Percentiles rank a stretch among this genome's conserved stretches.
phyloP scores from a whole-genome alignment of 2,888 invertebrate genomes.

The Drosophila kanekoi region DNA sequence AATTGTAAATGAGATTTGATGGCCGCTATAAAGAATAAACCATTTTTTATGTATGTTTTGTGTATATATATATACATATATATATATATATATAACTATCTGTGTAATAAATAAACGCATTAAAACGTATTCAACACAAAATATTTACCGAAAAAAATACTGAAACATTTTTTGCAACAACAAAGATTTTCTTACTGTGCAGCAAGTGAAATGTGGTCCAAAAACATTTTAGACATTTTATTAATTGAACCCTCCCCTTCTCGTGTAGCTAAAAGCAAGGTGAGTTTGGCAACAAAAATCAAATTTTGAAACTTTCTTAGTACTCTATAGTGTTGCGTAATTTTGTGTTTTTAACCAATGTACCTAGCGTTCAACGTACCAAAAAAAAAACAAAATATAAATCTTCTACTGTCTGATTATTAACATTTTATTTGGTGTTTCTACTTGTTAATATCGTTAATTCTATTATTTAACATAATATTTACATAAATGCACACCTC shows the following conservation, averaged over 20 bases:
- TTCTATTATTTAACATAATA: constrained; percentile 25
- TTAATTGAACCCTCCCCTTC: constrained; percentile 18
- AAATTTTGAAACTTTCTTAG: constrained; percentile 34
- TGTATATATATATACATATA: constrained; percentile 71
- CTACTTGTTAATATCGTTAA: constrained; percentile 19
- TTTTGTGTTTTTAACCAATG: constrained; percentile 15
- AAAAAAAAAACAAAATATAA: neutral
- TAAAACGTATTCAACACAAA: constrained; percentile 58
- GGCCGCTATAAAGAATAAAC: constrained; percentile 52
- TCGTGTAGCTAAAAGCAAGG: constrained; percentile 51
- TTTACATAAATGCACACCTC: constrained; percentile 26
- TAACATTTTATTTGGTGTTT: constrained; percentile 39
- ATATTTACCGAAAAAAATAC: constrained; percentile 19
- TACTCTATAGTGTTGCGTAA: constrained; percentile 42
- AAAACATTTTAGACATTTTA: constrained; percentile 43
- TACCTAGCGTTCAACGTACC: neutral
- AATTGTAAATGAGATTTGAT: constrained; percentile 53
- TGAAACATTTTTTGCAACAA: constrained; percentile 50
- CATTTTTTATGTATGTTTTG: constrained; percentile 77
- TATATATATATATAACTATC: constrained; percentile 64
- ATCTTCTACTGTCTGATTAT: constrained; percentile 29
- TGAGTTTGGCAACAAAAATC: constrained; percentile 54
- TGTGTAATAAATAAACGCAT: constrained; percentile 76
- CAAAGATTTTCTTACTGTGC: constrained; percentile 40
- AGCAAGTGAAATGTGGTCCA: constrained; percentile 65